Evolutionary conservation across 2,113 vertebrate species (phyloP), one percentile per base, ranked within the genome.

Genomic region (Oceanites oceanicus): DNA sequence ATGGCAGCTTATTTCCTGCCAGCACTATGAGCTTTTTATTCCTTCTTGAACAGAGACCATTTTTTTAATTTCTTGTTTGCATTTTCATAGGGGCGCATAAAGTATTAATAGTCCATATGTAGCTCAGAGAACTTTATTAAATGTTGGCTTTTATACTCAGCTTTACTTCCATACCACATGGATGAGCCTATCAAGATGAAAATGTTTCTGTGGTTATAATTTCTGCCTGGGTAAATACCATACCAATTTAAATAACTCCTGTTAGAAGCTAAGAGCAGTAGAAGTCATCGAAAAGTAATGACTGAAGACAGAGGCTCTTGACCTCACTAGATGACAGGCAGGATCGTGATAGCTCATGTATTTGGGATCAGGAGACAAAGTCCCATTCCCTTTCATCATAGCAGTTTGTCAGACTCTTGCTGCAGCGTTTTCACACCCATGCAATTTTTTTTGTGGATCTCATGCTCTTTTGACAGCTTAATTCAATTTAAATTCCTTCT

Each of bases 1-100:
- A 22, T 0, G 1, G 17, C 7, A 52, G 21, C 5, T 62, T 40
- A 26, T 58, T 66, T 9, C 9, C 4, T 71, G 12, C 21, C 50
- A 79, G 34, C 8, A 40, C 82, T 85, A 25, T 5, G 4, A 58
- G 2, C 6, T 47, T 63, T 82, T 90, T 59, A 44, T 84, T 93
- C 20, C 42, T 32, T 74, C n/a, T 32, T 71, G 50, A 89, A 18
- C 22, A 77, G 36, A 74, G 44, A 18, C 15, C 3, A 23, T 45
- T 71, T 74, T 80, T 73, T 26, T 5, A 40, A 36, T 68, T 74
- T 78, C 20, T 83, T 66, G 13, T 71, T 47, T 71, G 10, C 5
- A 38, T 50, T 78, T 90, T 78, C n/a, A 27, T 53, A 59, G 71
- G 63, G 19, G 8, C 2, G 3, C 20, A 59, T 50, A 9, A 71